Evolutionary conservation across 64 coral and sea anemone genomes (phyloP), one percentile per base, ranked within the genome.

Genomic region (Stichodactyla helianthus): DNA sequence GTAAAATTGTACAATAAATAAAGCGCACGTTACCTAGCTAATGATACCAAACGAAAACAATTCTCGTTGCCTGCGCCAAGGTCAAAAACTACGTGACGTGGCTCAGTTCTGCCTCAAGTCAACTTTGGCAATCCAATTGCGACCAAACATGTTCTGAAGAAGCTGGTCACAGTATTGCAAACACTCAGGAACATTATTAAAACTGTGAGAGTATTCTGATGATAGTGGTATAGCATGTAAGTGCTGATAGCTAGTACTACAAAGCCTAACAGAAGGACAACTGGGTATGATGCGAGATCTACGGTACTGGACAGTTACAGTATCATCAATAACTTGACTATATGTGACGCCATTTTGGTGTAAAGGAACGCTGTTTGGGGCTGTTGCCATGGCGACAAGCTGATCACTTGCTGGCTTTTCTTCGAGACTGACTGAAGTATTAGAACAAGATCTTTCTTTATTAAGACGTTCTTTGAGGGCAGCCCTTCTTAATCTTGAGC

Each of bases 61-160:
- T 59, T 65, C 1, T 65, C 18, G 35, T 44, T 44, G 35, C 35
- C 35, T 44, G 35, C 35, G 35, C 35, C 35, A 44, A 44, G n/a
- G n/a, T 14, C 10, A 25, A 31, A 7, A 74, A 71, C 5, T 25
- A 0, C 22, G 20, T 9, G 6, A 78, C 11, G 20, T 4, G 50
- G 7, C 52, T 81, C 35, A 81, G 17, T 20, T 22, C 15, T 81
- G 51, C 14, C 78, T 23, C 5, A 15, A 5, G 7, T 14, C 15
- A 8, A 81, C 0, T 53, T 52, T 53, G 7, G 17, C 13, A 81
- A 81, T 81, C 78, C 78, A 81, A 51, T 81, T 50, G 7, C 19
- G 19, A 8, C 78, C 78, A 54, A 81, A 81, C 78, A 54, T 81
- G 7, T 81, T 81, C 78, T 81, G 78, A 52, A 81, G 52, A 18